Base-by-base conservation (phyloP, 2,113 vertebrate genomes). In the Pollimyrus isidori region DNA sequence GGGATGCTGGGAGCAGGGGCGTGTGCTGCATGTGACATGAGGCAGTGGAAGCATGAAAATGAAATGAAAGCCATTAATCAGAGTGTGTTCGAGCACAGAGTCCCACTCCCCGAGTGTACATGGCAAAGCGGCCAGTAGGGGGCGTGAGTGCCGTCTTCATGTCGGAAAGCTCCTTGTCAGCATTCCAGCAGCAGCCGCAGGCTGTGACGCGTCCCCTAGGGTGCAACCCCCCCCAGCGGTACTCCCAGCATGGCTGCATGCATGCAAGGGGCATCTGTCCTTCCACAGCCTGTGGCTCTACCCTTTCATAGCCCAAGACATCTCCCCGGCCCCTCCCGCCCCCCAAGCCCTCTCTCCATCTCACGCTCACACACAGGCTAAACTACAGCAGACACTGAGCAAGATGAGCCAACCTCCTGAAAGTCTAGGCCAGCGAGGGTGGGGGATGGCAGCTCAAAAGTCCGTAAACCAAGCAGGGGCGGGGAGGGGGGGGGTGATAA, bases 21-120 rank as follows among this genome's bases (percentile, higher is more conserved):
- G 85, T 17, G 85, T 42, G 85, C 48, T 10, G 85, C 46, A 2
- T 49, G 50, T 11, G 7, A 35, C 46, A 87, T 15, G 10, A 87
- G 53, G 85, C 26, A 56, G n/a, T 2, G 30, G 50, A 26, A 56
- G 50, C 26, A 19, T 56, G 85, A 87, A 87, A 87, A 56, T 39
- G 85, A 87, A 53, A 87, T 48, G 85, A 56, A 53, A 39, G 49
- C 50, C 85, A 87, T 87, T 87, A 53, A 87, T 87, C 86, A 62
- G 35, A 17, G 52, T 62, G 53, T 4, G 39, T 45, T 9, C 17
- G 21, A 53, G 82, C 73, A 6, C 73, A 48, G 45, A 13, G 3
- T 85, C 45, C 46, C 21, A 21, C 17, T 83, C 46, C 26, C 49
- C 4, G 13, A 13, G 46, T n/a, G 23, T 50, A 5, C 15, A 26